These are phyloP conservation scores for Drosophila jambulina DNA, from an alignment of 1,140 invertebrate species.

Conservation along the genomic window DNA sequence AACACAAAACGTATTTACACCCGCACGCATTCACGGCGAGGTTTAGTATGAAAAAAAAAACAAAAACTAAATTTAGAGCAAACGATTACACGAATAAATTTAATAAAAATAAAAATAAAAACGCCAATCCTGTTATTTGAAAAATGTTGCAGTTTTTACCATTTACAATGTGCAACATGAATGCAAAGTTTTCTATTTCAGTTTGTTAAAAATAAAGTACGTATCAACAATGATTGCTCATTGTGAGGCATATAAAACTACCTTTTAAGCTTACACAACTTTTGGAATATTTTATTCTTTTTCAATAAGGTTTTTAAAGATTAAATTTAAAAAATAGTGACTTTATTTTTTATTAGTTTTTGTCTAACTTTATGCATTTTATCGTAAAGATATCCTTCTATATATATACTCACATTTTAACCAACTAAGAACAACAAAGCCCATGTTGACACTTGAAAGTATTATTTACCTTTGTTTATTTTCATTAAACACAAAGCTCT, in stretches of 20 bases:
- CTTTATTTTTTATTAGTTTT: too few relatives aligned
- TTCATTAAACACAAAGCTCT: conserved; percentile 16
- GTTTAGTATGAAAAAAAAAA: conserved; percentile 50
- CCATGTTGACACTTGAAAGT: background rate
- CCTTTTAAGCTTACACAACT: too few relatives aligned
- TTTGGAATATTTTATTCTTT: too few relatives aligned
- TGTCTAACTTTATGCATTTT: too few relatives aligned
- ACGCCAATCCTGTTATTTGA: conserved; percentile 61
- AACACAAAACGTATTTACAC: conserved; percentile 35
- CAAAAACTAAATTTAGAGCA: conserved; percentile 72
- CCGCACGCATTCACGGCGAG: conserved; percentile 52
- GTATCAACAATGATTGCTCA: background rate
- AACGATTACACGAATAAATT: conserved; percentile 81
- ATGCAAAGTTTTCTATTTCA: background rate
- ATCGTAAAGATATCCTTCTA: too few relatives aligned
- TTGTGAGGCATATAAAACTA: too few relatives aligned
- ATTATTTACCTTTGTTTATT: conserved; percentile 24
- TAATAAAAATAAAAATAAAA: conserved; percentile 68
- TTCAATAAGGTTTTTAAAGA: too few relatives aligned
- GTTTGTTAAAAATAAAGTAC: background rate
- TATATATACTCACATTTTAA: too few relatives aligned
- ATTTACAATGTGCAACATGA: background rate
- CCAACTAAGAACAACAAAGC: background rate
- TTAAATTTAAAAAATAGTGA: too few relatives aligned
- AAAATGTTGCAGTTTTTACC: conserved; percentile 29